Percentiles rank a stretch among this genome's conserved stretches.
Evolutionary conservation across 2,888 invertebrate species (phyloP).

Genomic region (Teinopalpus imperialis): DNA sequence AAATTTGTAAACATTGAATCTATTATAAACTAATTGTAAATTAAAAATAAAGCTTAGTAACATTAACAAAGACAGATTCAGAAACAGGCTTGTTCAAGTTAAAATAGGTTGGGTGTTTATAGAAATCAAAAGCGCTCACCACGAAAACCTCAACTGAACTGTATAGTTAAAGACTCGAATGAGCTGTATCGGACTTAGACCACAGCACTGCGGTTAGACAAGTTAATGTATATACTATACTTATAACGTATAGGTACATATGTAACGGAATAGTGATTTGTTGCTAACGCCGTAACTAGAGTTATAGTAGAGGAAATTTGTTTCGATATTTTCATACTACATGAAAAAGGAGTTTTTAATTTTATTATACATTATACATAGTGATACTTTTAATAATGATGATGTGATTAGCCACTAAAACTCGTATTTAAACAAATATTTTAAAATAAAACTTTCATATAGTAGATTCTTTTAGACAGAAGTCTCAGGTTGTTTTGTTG

Average conservation of each 20-base stretch:
- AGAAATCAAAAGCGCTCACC: slow-evolving; percentile 24
- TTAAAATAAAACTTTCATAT: too few species aligned
- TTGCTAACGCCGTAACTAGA: neutral
- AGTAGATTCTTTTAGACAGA: too few species aligned
- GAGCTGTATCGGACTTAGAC: slow-evolving; percentile 20
- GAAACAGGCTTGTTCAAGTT: slow-evolving; percentile 4
- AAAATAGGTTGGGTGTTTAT: slow-evolving; percentile 18
- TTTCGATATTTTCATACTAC: too few species aligned
- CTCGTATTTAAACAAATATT: too few species aligned
- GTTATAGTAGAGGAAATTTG: neutral
- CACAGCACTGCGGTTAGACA: slow-evolving; percentile 64
- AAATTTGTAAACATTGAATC: too few species aligned
- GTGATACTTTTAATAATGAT: too few species aligned
- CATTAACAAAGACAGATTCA: slow-evolving; percentile 15
- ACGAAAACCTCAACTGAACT: slow-evolving; percentile 30
- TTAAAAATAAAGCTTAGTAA: neutral
- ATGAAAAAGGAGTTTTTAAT: too few species aligned
- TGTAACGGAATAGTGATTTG: slow-evolving; percentile 10
- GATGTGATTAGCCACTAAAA: too few species aligned
- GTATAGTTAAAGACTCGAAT: slow-evolving; percentile 39
- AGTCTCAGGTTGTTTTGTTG: too few species aligned
- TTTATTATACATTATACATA: too few species aligned
- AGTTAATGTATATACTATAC: slow-evolving; percentile 45
- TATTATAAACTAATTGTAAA: too few species aligned
- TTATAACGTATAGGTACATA: too few species aligned